Percentiles rank a stretch among this genome's conserved stretches.
Evolutionary conservation across 1,140 invertebrate genomes (phyloP).

Genomic region (Pseudomyrmex cubaensis): DNA sequence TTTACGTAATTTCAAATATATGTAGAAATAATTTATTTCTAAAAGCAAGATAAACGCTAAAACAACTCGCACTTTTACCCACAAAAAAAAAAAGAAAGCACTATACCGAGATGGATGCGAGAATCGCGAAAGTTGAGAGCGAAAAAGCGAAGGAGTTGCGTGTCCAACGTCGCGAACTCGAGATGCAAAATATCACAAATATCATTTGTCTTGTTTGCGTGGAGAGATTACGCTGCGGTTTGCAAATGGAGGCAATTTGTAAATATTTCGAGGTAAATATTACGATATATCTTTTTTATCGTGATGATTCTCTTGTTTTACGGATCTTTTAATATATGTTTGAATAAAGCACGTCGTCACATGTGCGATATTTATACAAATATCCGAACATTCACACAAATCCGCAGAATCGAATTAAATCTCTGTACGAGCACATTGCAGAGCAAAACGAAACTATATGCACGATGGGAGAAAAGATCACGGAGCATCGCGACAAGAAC

Average conservation of each 20-base stretch:
- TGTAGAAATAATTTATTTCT: no score
- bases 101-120: conserved; percentile 52
- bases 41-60: no score
- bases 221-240: conserved; percentile 79
- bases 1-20: no score
- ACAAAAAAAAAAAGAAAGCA: conserved; percentile 50
- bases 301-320: no score
- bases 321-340: no score
- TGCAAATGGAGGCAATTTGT: conserved; percentile 75
- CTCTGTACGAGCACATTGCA: conserved; percentile 65
- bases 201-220: conserved; percentile 81
- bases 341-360: no score
- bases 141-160: conserved; percentile 72
- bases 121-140: conserved; percentile 60
- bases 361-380: not conserved
- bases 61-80: conserved; percentile 26
- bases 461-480: conserved; percentile 50
- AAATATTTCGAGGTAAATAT: conserved; percentile 73
- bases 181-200: conserved; percentile 81
- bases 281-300: not conserved
- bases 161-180: conserved; percentile 76
- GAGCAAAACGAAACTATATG: conserved; percentile 66
- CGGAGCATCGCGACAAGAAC: conserved; percentile 62
- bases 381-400: conserved; percentile 4
- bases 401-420: conserved; percentile 70